These are phyloP conservation scores for Sanderia malayensis DNA, from an alignment of 30 jellyfish, hydroid and myxozoan species.

Conservation along the genomic window DNA sequence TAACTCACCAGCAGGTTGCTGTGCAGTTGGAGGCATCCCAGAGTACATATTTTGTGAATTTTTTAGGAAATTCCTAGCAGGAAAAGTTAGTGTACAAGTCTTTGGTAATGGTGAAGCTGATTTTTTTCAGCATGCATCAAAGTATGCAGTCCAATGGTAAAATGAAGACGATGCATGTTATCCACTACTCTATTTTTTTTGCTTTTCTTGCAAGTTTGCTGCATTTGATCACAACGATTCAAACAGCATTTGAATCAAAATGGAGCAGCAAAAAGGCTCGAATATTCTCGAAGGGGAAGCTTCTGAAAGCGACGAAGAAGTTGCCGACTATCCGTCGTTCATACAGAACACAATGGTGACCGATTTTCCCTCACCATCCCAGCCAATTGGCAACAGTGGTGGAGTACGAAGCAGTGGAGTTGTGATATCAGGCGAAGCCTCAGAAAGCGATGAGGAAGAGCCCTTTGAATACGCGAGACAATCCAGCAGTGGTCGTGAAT, in stretches of 20 bases:
- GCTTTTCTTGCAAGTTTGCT: too few relatives aligned
- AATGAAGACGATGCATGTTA: too few relatives aligned
- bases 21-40: slow-evolving; percentile 25
- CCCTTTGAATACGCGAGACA: slow-evolving; percentile 31
- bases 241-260: too few relatives aligned
- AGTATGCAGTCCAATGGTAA: too few relatives aligned
- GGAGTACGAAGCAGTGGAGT: slow-evolving; percentile 84
- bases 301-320: slow-evolving; percentile 87
- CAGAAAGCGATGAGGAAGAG: slow-evolving; percentile 85
- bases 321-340: slow-evolving; percentile 55
- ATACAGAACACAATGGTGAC: slow-evolving; percentile 71
- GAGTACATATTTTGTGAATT: slow-evolving; percentile 6
- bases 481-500: slow-evolving; percentile 43
- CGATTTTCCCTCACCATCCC: slow-evolving; percentile 35
- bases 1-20: too few relatives aligned
- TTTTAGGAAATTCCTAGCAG: too few relatives aligned
- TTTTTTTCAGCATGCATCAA: too few relatives aligned
- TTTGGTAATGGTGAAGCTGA: too few relatives aligned
- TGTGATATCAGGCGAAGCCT: slow-evolving; percentile 93
- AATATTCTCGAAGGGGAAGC: slow-evolving; percentile 94
- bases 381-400: background rate
- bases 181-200: too few relatives aligned
- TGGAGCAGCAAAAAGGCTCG: slow-evolving; percentile 53
- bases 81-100: too few relatives aligned
- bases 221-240: too few relatives aligned